These are phyloP conservation scores for Heliconius hortense DNA, from an alignment of 2,888 invertebrate genomes.

Conservation along the genomic window DNA sequence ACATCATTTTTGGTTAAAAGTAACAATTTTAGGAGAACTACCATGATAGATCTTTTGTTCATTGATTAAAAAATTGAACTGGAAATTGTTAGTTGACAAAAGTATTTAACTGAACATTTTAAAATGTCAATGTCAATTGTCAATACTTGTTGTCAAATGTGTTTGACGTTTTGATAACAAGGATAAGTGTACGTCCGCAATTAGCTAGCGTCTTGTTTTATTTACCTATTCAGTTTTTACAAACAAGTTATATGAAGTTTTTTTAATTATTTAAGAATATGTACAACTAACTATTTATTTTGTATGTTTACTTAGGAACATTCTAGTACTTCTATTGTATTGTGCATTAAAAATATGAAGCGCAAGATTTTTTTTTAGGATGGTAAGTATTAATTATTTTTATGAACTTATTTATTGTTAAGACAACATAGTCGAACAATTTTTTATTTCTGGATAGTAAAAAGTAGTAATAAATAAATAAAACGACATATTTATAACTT, in stretches of 20 bases:
- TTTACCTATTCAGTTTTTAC: not conserved
- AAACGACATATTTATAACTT: not conserved
- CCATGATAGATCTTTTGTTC: not conserved
- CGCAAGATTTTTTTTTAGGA: not conserved
- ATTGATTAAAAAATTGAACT: not conserved
- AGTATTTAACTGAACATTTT: not conserved
- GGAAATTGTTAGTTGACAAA: no score
- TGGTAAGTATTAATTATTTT: slow-evolving; percentile 10
- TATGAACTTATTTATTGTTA: not conserved
- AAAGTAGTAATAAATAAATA: no score
- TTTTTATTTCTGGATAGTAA: not conserved
- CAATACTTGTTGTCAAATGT: not conserved
- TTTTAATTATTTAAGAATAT: not conserved
- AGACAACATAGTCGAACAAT: not conserved
- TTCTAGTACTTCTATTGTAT: not conserved
- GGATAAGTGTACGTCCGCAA: slow-evolving; percentile 2
- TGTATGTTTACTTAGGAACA: not conserved
- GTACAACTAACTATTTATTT: not conserved
- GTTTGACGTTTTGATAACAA: slow-evolving; percentile 13
- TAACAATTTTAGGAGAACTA: no score
- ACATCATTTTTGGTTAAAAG: no score
- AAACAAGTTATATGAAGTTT: not conserved
- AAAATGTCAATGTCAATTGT: slow-evolving; percentile 2
- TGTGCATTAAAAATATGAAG: slow-evolving; percentile 7
- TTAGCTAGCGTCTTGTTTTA: not conserved